Evolutionary conservation across 2,797 vertebrate genomes (phyloP).

Genomic region (Salarias fasciatus): DNA sequence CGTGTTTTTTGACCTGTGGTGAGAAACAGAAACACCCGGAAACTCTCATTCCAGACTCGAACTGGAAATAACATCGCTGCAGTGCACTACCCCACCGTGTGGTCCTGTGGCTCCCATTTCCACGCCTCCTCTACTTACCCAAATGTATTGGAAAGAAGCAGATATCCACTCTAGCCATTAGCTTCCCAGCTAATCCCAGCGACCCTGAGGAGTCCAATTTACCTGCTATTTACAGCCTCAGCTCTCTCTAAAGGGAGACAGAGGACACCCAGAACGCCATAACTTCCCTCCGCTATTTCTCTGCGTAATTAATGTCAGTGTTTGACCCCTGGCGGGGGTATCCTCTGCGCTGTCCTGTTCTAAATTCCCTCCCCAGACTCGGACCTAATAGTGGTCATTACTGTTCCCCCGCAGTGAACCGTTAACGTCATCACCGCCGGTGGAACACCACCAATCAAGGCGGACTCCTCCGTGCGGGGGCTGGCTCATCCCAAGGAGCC

Average conservation of each 20-base stretch:
- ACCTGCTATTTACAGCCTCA: slow-evolving; percentile 47
- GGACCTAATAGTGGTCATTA: slow-evolving; percentile 50
- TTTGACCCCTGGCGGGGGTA: slow-evolving; percentile 17
- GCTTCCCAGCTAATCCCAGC: slow-evolving; percentile 30
- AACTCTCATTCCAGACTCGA: too few species aligned
- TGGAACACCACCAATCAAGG: slow-evolving; percentile 33
- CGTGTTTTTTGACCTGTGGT: too few species aligned
- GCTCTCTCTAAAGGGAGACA: slow-evolving; percentile 42
- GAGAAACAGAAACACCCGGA: too few species aligned
- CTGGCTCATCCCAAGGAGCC: slow-evolving; percentile 44
- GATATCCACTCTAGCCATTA: slow-evolving; percentile 38
- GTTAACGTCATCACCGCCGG: slow-evolving; percentile 15
- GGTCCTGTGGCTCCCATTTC: too few species aligned
- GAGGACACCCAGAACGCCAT: slow-evolving; percentile 26
- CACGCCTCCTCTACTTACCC: slow-evolving; percentile 5
- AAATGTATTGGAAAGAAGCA: slow-evolving; percentile 26
- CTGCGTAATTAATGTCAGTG: slow-evolving; percentile 47
- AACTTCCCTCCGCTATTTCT: slow-evolving; percentile 32
- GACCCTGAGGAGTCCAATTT: slow-evolving; percentile 48
- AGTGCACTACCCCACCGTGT: too few species aligned
- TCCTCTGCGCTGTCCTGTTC: slow-evolving; percentile 5
- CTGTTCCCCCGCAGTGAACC: slow-evolving; percentile 15
- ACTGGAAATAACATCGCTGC: too few species aligned
- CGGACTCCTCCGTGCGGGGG: slow-evolving; percentile 24
- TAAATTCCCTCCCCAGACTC: slow-evolving; percentile 13